Percentiles rank a stretch among this genome's conserved stretches.
These are phyloP conservation scores for Habrosyne pyritoides DNA, from an alignment of 2,888 invertebrate species.

Conservation along the genomic window DNA sequence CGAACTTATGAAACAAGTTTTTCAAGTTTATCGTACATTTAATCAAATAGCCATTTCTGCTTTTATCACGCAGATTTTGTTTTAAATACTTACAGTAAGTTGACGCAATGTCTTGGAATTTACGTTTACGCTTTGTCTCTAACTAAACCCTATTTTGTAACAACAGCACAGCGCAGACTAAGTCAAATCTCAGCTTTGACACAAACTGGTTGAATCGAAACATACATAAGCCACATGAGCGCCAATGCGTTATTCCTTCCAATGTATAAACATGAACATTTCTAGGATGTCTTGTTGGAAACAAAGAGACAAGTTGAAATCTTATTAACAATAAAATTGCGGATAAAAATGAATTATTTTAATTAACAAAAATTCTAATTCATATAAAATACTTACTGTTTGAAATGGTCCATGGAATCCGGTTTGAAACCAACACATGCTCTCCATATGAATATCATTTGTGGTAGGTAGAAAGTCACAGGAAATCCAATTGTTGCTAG, in stretches of 20 bases:
- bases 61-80: not conserved
- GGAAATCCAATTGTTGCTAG: not conserved
- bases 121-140: not conserved
- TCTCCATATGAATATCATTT: not conserved
- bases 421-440: not conserved
- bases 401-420: not conserved
- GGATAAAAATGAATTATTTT: not conserved
- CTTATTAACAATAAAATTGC: not conserved
- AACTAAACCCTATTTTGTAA: not conserved
- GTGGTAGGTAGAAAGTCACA: not conserved
- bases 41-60: not conserved
- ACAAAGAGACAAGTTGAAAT: not conserved
- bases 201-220: not conserved
- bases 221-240: too few relatives aligned
- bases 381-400: not conserved
- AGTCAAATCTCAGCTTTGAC: not conserved
- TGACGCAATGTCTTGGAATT: not conserved
- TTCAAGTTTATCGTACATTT: constrained; percentile 1
- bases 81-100: not conserved
- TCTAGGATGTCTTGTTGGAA: not conserved
- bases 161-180: too few relatives aligned
- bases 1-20: not conserved
- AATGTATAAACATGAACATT: too few relatives aligned
- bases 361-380: not conserved
- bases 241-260: too few relatives aligned